Evolutionary conservation across 2,888 invertebrate genomes (phyloP), one percentile per base, ranked within the genome.

Genomic region (Rotaria macrura): DNA sequence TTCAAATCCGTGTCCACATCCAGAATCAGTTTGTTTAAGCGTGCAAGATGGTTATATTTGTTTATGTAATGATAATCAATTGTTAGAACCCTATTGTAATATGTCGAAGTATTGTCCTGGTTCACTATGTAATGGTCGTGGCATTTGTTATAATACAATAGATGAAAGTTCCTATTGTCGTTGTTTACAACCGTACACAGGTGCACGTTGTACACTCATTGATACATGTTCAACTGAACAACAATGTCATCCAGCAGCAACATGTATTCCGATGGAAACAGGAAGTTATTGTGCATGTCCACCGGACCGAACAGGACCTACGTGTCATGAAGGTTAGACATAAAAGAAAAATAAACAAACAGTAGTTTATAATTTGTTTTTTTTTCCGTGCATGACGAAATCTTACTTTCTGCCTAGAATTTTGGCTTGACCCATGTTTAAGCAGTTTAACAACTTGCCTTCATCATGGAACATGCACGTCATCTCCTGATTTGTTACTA

Each of bases 281-380:
- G 79, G 79, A 43, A 43, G 43, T 79, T 79, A 79, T 79, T 79
- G 79, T 79, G 79, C 79, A 79, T 79, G 79, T 79, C 79, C 79
- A 40, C 79, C 79, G 2, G 43, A 79, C 43, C 23, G 79, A 79
- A 79, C 79, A 43, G 79, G 79, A n/a, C 79, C 79, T 20, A 43
- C 79, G 3, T 79, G 79, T 43, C 43, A 40, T 43, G 79, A 79
- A 79, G 40, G 79, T 79, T 25, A 79, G 79, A 12, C 10, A 29
- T 7, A 57, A 29, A 57, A 57, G n/a, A n/a, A 7, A 29, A 34
- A 57, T 1, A 12, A 29, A 57, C 0, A 55, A 55, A 55, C 2
- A 55, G n/a, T 7, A 49, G 17, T 4, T 17, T 17, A 17, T 52
- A 23, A 5, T 23, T 52, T 23, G 5, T 34, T 34, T 65, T 9